Base-by-base conservation (phyloP, 1,140 invertebrate genomes). In the Drosophila sucinea region DNA sequence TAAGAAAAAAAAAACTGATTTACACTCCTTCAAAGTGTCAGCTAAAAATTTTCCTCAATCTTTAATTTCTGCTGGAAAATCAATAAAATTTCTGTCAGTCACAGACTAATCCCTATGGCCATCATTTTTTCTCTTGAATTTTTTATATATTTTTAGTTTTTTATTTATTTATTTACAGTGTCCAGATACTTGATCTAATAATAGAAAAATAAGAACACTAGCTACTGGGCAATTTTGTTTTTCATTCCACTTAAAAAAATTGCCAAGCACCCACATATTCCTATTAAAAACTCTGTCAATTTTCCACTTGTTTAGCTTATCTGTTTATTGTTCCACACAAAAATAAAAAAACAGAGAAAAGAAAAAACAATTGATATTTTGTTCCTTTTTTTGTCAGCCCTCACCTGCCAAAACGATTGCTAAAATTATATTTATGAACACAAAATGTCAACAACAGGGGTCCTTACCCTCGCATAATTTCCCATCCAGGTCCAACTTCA, bases 281-380 rank as follows among this genome's bases (percentile, higher is more conserved):
- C 23, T 51, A 51, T 51, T 23, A 10, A 51, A 27, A 51, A 27
- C 23, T 51, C 44, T 51, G 44, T 25, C 23, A 51, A 51, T 51
- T 51, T 51, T 51, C 44, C 44, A 51, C 44, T 51, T 51, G 7
- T 8, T 51, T 51, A 27, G 23, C 44, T 51, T 51, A 51, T 51
- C 44, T 25, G 23, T 51, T 51, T 51, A 51, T 10, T 51, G 44
- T 27, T 51, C n/a, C 7, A 8, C 23, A 7, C 17, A 1, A 23
- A 17, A 6, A 51, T 7, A 51, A 27, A 51, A 51, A 51, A 27
- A 27, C 25, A 51, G 27, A 47, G 29, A 4, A 11, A 60, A n/a
- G 60, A 4, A 51, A 51, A 51, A 51, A 51, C 44, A 51, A 51
- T 51, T 51, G 44, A 51, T 51, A 51, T 51, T 51, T 51, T 51